Evolutionary conservation across 2,113 vertebrate genomes (phyloP), one percentile per base, ranked within the genome.

Genomic region (Prunella himalayana): DNA sequence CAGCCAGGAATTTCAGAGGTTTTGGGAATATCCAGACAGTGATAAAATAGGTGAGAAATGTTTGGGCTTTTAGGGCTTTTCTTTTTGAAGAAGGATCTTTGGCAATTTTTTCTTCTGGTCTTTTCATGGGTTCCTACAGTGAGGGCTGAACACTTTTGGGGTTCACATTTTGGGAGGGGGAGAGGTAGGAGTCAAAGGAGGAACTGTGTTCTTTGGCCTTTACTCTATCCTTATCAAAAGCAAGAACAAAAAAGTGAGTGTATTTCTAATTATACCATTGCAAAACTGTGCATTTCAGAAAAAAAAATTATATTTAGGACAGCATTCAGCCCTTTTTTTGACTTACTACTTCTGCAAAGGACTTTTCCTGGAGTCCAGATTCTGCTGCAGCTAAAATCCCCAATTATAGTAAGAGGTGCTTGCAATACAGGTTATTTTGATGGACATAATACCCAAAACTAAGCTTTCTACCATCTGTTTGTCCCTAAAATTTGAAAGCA

Each of bases 381-480:
- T 96, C 94, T 73, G 31, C 49, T 81, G 80, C 90, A 82, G 28
- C 47, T 93, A 86, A 93, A 95, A 86, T 86, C 63, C 78, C 97
- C 97, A 97, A 97, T 97, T 97, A 95, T 79, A 97, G 92, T 82
- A 93, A 94, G 82, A 95, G 94, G 93, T 91, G 91, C 94, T 95
- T 88, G 88, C 57, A 92, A 94, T 71, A 90, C 79, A 95, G 97
- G 97, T 97, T 96, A 97, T 97, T 98, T 97, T 97, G 97, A 97
- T 97, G 97, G 98, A 97, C 97, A 81, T 97, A 97, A 98, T 97
- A 96, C 95, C 97, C 96, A 37, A 97, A 97, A 97, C 97, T 96
- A 96, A 97, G 95, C 94, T 97, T 97, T 95, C 90, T 81, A 72
- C 98, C 98, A 98, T 98, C 98, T 98, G 98, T 90, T 98, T 90